phyloP scores from a whole-genome alignment of 2,113 vertebrate species.

The Sinocyclocheilus anshuiensis region DNA sequence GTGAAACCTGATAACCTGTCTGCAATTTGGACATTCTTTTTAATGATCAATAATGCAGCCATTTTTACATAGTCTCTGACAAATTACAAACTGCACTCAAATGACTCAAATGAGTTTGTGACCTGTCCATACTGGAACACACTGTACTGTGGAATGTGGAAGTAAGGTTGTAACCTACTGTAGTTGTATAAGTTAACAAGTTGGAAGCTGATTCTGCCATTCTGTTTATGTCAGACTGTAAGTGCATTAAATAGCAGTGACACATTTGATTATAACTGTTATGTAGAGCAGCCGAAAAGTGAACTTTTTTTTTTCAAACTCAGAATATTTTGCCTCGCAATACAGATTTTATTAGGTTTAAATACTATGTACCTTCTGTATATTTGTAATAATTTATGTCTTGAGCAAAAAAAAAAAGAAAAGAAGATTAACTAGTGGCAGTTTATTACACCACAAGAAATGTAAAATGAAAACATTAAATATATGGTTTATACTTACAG shows the following conservation, averaged over 20 bases:
- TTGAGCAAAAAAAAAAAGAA: too few species aligned
- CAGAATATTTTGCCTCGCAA: too few species aligned
- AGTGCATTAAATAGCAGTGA: background rate
- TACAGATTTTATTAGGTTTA: too few species aligned
- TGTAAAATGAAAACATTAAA: too few species aligned
- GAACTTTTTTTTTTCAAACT: too few species aligned
- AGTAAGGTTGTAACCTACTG: background rate
- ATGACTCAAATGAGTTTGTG: background rate
- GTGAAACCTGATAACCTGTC: slow-evolving; percentile 27
- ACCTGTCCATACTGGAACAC: background rate
- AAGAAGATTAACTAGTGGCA: too few species aligned
- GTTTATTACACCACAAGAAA: too few species aligned
- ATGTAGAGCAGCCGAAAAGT: background rate
- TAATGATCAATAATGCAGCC: background rate
- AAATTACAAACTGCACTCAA: background rate
- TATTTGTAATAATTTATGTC: too few species aligned
- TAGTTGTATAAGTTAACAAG: background rate
- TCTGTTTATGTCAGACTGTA: background rate
- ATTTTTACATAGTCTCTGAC: background rate
- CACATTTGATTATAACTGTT: background rate
- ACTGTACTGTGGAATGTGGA: background rate
- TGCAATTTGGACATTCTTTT: slow-evolving; percentile 1
- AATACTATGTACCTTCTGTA: too few species aligned
- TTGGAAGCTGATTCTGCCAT: background rate
- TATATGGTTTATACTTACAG: too few species aligned